A percentile compares a stretch with the other conserved stretches of the same genome.
phyloP scores from a whole-genome alignment of 2,888 invertebrate genomes.

The Cryptocheilus praepositus region DNA sequence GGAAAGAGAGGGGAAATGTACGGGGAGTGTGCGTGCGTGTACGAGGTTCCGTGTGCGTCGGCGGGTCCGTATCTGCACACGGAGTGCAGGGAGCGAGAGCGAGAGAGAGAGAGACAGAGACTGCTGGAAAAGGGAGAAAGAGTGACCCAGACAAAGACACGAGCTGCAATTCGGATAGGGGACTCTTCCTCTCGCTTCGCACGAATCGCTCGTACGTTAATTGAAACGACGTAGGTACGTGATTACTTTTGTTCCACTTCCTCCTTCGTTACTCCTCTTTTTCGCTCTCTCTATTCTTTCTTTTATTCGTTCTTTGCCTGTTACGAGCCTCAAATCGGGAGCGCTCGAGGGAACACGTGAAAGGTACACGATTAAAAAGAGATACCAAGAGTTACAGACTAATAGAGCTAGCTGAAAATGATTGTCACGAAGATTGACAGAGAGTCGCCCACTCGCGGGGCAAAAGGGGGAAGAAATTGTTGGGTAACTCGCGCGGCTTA shows the following conservation, averaged over 20 bases:
- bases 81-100: too few species aligned
- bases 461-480: background rate
- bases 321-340: background rate
- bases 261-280: slow-evolving; percentile 8
- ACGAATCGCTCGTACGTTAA: slow-evolving; percentile 58
- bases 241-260: slow-evolving; percentile 19
- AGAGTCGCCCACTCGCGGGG: slow-evolving; percentile 29
- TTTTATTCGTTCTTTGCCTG: slow-evolving; percentile 4
- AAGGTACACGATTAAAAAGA: slow-evolving; percentile 34
- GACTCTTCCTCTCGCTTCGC: slow-evolving; percentile 19
- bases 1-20: slow-evolving; percentile 17
- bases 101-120: slow-evolving; percentile 16
- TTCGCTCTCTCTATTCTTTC: slow-evolving; percentile 7
- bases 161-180: background rate
- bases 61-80: too few species aligned
- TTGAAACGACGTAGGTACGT: slow-evolving; percentile 71
- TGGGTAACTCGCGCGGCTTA: background rate
- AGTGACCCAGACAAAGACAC: slow-evolving; percentile 3
- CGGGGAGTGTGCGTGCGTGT: background rate
- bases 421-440: slow-evolving; percentile 68
- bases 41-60: too few species aligned
- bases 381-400: slow-evolving; percentile 33
- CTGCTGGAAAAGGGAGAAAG: too few species aligned
- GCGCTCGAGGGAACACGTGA: background rate
- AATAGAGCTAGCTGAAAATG: slow-evolving; percentile 63